These are phyloP conservation scores for Sturnus vulgaris DNA, from an alignment of 2,113 vertebrate genomes.

Conservation along the genomic window DNA sequence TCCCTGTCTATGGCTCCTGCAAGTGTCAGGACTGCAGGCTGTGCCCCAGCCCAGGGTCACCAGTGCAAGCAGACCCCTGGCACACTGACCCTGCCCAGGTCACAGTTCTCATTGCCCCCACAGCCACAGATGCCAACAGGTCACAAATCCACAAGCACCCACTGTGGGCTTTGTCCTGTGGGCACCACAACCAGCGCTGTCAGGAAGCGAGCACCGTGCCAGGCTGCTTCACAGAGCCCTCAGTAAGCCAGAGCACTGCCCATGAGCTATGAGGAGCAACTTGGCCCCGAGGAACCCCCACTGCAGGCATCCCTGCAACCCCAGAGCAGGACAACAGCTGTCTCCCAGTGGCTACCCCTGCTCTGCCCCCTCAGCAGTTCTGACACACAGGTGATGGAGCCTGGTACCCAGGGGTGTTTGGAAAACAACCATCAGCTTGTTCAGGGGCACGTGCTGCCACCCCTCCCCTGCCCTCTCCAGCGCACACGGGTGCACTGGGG, in stretches of 20 bases:
- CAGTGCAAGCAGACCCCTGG: not conserved
- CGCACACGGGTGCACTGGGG: not conserved
- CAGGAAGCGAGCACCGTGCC: accelerated
- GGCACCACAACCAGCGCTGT: not conserved
- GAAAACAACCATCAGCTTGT: not conserved
- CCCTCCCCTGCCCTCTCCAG: not conserved
- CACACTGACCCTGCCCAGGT: accelerated
- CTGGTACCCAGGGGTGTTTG: not conserved
- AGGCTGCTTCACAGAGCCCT: not conserved
- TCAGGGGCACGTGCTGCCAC: not conserved
- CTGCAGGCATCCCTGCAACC: not conserved
- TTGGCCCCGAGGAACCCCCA: accelerated
- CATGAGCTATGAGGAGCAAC: not conserved
- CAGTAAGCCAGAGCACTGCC: not conserved
- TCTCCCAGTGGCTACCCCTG: not conserved
- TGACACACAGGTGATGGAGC: not conserved
- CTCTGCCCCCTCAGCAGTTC: not conserved
- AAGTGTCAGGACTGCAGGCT: accelerated
- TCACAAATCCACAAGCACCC: not conserved
- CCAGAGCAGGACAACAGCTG: not conserved
- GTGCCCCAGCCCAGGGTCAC: not conserved
- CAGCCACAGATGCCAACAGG: accelerated
- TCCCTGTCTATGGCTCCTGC: accelerated
- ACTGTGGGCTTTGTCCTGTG: not conserved
- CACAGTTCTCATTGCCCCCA: not conserved